phyloP scores from a whole-genome alignment of 2,888 invertebrate species.

The Andricus curvator region DNA sequence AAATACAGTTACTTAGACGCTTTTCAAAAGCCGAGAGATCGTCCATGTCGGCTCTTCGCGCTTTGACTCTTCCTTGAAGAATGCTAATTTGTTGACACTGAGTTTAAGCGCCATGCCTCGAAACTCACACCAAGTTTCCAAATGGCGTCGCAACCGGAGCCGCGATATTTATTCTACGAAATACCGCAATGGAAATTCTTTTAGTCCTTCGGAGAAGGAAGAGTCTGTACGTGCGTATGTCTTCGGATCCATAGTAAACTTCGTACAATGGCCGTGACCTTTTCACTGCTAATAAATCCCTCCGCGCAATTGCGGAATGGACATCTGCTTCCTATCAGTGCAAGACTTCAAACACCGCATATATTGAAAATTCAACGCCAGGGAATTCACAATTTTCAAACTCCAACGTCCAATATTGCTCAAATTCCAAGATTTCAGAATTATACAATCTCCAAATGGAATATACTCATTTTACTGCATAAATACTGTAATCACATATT shows the following conservation, averaged over 20 bases:
- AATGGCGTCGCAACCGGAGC: constrained; percentile 56
- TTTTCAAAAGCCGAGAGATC: constrained; percentile 21
- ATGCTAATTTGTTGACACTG: constrained; percentile 45
- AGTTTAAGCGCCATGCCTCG: constrained; percentile 41
- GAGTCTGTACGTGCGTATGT: constrained; percentile 23
- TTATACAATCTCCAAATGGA: too few species aligned
- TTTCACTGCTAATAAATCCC: constrained; percentile 35
- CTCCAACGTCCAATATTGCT: too few species aligned
- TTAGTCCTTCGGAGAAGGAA: constrained; percentile 30
- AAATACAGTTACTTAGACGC: constrained; percentile 30
- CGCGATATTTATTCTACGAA: constrained; percentile 52
- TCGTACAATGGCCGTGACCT: constrained; percentile 45
- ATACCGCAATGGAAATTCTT: constrained; percentile 52
- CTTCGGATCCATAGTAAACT: constrained; percentile 24
- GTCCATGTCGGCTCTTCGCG: constrained; percentile 31
- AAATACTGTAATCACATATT: too few species aligned
- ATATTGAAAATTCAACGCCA: too few species aligned
- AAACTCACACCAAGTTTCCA: constrained; percentile 49
- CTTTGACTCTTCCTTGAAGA: constrained; percentile 41
- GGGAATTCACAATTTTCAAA: too few species aligned
- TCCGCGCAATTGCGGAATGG: constrained; percentile 5
- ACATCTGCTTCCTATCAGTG: constrained; percentile 15
- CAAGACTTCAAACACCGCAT: not conserved
- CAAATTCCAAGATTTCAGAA: too few species aligned
- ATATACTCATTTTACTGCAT: too few species aligned